Conservation (phyloP, 2,113 vertebrate species). For the Sylvietta virens region DNA sequence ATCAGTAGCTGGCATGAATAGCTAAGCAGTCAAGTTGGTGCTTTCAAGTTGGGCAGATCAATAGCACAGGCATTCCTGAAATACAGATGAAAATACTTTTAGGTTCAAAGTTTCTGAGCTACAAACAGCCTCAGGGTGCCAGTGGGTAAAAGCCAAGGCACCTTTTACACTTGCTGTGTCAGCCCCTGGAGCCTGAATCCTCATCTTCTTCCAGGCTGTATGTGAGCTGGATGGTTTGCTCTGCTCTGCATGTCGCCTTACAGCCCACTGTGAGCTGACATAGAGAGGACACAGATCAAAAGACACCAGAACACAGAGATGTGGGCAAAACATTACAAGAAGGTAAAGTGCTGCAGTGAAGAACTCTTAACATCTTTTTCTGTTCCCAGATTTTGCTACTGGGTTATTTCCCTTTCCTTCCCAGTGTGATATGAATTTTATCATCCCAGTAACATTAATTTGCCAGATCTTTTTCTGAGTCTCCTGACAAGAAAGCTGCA, state of each 20-base stretch:
- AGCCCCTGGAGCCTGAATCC: background rate
- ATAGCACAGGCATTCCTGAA: background rate
- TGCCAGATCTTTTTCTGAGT: background rate
- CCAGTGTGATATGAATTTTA: background rate
- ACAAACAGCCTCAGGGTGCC: background rate
- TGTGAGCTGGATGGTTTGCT: background rate
- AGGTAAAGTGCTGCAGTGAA: background rate
- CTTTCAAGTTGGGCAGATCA: background rate
- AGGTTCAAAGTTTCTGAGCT: background rate
- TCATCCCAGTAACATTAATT: background rate
- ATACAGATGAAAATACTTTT: background rate
- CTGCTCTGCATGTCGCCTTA: accelerated
- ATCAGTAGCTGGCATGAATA: background rate
- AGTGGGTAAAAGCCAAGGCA: background rate
- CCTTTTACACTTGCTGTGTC: background rate
- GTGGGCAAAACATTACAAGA: background rate
- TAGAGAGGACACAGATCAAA: background rate
- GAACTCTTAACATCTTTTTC: background rate
- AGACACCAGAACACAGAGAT: background rate
- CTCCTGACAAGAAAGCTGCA: background rate
- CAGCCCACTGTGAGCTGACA: background rate
- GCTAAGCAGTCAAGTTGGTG: background rate
- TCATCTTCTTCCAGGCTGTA: background rate
- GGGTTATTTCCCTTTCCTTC: background rate
- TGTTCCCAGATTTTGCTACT: background rate